phyloP scores from a whole-genome alignment of 2,888 invertebrate genomes.

The Drosophila niveifrons region DNA sequence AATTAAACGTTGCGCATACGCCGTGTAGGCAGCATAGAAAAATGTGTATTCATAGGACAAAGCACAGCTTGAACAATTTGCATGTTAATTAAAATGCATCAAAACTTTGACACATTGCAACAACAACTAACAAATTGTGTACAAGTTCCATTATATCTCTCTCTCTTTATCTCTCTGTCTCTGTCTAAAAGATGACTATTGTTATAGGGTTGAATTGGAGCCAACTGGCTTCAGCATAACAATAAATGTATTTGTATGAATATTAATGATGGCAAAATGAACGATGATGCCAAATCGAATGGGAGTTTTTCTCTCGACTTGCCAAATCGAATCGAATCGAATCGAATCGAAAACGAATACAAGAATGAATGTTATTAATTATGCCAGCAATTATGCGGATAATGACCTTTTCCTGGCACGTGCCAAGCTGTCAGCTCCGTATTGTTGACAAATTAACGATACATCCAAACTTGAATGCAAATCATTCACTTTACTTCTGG shows the following conservation, averaged over 20 bases:
- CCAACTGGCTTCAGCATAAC: slow-evolving; percentile 10
- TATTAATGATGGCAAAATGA: slow-evolving; percentile 51
- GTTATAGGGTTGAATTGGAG: not conserved
- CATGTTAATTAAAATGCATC: slow-evolving; percentile 58
- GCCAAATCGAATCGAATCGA: slow-evolving; percentile 31
- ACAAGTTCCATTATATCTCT: not conserved
- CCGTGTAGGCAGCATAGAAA: slow-evolving; percentile 27
- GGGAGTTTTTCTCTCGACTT: not conserved
- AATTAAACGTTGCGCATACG: slow-evolving; percentile 67
- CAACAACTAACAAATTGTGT: slow-evolving; percentile 12
- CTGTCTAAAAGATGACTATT: not conserved
- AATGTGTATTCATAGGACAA: slow-evolving; percentile 16
- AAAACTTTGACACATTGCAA: slow-evolving; percentile 47
- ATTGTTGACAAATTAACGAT: slow-evolving; percentile 56
- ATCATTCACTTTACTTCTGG: slow-evolving; percentile 32
- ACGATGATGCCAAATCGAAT: not conserved
- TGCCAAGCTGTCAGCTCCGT: slow-evolving; percentile 38
- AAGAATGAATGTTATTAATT: slow-evolving; percentile 59
- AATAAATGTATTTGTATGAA: slow-evolving; percentile 50
- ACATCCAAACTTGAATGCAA: slow-evolving; percentile 37
- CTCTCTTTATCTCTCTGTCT: no score
- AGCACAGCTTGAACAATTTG: slow-evolving; percentile 41
- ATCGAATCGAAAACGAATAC: not conserved
- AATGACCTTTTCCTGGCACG: slow-evolving; percentile 42
- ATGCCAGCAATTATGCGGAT: slow-evolving; percentile 40